A percentile compares a stretch with the other conserved stretches of the same genome.
phyloP scores from a whole-genome alignment of 2,888 invertebrate genomes.

The Callosobruchus maculatus region DNA sequence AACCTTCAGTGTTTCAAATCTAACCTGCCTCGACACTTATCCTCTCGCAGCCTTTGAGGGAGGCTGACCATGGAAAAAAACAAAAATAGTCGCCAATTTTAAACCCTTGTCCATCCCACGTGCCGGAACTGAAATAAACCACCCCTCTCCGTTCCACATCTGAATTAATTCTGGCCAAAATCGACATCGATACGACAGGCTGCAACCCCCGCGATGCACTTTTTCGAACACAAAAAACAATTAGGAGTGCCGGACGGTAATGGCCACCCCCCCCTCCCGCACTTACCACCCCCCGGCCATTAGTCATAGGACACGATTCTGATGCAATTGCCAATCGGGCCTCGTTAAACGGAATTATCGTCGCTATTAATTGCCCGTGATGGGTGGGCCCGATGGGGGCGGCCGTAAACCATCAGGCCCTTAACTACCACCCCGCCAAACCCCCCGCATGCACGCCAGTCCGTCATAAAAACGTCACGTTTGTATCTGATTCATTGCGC shows the following conservation, averaged over 20 bases:
- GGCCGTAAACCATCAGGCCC: conserved; percentile 41
- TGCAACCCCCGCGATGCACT: neutral
- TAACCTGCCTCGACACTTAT: too few relatives aligned
- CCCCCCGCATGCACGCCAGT: neutral
- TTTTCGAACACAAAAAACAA: neutral
- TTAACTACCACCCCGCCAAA: conserved; percentile 21
- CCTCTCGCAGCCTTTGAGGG: too few relatives aligned
- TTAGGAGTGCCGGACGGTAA: neutral
- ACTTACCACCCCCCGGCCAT: neutral
- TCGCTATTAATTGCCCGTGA: conserved; percentile 47
- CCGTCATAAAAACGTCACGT: conserved; percentile 44
- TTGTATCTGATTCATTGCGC: conserved; percentile 42
- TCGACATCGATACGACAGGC: neutral
- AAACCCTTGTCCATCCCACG: too few relatives aligned
- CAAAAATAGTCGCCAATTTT: too few relatives aligned
- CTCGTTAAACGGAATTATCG: conserved; percentile 48
- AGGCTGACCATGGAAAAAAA: too few relatives aligned
- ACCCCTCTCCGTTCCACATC: neutral
- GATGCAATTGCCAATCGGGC: conserved; percentile 39
- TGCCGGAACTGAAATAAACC: too few relatives aligned
- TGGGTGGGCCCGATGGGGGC: conserved; percentile 42
- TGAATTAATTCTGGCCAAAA: neutral
- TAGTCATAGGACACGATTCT: conserved; percentile 14
- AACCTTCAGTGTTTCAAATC: too few relatives aligned
- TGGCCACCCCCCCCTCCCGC: neutral